Evolutionary conservation across 2,888 invertebrate species (phyloP).

Genomic region (Chymomyza procnemis): DNA sequence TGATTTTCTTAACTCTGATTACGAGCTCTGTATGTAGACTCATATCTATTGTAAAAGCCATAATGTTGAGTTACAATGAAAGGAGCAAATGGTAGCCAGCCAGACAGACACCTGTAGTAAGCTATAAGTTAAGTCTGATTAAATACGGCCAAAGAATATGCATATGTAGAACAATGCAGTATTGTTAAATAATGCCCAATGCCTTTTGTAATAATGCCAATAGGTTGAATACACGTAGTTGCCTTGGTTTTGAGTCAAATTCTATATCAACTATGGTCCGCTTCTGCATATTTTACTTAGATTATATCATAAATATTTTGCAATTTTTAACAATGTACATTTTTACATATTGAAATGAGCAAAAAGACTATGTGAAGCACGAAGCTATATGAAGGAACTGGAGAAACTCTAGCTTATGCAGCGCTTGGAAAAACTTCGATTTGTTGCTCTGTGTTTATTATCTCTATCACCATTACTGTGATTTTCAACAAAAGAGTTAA

Average conservation of each 20-base stretch:
- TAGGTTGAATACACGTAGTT: neutral
- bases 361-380: neutral
- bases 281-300: constrained; percentile 52
- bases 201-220: neutral
- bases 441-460: constrained; percentile 46
- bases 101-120: neutral
- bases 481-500: constrained; percentile 63
- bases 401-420: constrained; percentile 15
- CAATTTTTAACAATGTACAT: constrained; percentile 63
- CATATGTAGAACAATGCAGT: neutral
- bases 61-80: neutral
- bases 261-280: constrained; percentile 20
- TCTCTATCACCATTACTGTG: constrained; percentile 59
- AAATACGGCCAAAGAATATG: constrained; percentile 4
- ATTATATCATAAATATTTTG: constrained; percentile 65
- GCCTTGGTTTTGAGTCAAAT: constrained; percentile 11
- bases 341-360: constrained; percentile 60
- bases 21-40: constrained; percentile 63
- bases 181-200: neutral
- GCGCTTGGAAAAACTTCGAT: neutral
- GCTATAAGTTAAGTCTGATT: neutral
- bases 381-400: constrained; percentile 36
- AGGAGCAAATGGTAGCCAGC: constrained; percentile 6
- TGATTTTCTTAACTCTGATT: constrained; percentile 11
- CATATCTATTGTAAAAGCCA: constrained; percentile 9